Conservation (phyloP, 64 coral and sea anemone species). For the Cladopsammia gracilis region DNA sequence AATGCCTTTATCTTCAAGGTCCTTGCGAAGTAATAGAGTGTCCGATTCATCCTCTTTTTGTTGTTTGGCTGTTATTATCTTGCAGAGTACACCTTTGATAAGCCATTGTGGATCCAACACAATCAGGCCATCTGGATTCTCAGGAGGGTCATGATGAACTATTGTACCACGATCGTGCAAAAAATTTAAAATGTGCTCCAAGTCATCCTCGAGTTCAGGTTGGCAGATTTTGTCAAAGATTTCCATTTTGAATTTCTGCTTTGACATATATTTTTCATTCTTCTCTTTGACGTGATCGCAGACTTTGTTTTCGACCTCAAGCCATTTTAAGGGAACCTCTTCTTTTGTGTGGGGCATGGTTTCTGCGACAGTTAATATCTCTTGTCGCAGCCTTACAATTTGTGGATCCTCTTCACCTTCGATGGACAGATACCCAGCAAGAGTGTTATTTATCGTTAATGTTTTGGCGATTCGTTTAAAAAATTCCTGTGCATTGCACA, state of each 20-base stretch:
- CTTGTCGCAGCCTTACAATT: background rate
- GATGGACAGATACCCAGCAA: background rate
- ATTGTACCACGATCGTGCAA: slow-evolving; percentile 32
- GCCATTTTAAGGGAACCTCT: slow-evolving; percentile 5
- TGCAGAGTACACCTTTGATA: slow-evolving; percentile 4
- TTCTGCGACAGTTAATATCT: background rate
- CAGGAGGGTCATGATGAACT: background rate
- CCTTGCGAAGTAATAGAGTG: background rate
- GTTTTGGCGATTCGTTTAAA: background rate
- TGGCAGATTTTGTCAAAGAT: background rate
- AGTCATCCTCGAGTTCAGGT: background rate
- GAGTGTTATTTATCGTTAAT: background rate
- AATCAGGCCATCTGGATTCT: background rate
- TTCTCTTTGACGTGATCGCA: background rate
- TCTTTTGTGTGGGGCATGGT: background rate
- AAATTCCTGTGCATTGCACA: background rate
- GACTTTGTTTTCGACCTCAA: background rate
- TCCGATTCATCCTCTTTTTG: background rate
- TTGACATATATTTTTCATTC: background rate
- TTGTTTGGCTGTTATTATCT: slow-evolving; percentile 14
- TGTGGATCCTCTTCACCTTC: background rate
- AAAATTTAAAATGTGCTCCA: slow-evolving; percentile 19
- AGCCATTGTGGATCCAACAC: slow-evolving; percentile 31
- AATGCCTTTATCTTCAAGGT: slow-evolving; percentile 14
- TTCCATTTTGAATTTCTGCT: background rate